Percentiles rank a stretch among this genome's conserved stretches.
Conservation (phyloP, 2,888 invertebrate genomes). For the Diploptera punctata region DNA sequence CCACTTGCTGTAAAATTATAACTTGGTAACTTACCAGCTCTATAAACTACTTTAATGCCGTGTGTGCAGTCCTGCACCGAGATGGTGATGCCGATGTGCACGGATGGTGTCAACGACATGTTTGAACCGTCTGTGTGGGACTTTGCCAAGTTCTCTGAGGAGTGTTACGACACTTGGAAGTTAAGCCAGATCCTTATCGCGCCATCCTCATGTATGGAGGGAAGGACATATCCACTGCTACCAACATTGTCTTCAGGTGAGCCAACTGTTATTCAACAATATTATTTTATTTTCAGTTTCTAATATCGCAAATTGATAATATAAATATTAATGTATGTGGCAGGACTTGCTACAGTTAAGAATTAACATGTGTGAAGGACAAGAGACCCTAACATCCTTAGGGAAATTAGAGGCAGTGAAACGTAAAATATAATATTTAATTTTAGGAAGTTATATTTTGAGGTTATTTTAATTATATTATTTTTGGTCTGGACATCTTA, state of each 20-base stretch:
- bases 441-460: too few species aligned
- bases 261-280: too few species aligned
- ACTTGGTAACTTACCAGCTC: not conserved
- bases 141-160: slow-evolving; percentile 65
- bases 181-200: slow-evolving; percentile 69
- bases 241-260: slow-evolving; percentile 66
- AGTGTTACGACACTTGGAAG: slow-evolving; percentile 73
- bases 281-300: too few species aligned
- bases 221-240: slow-evolving; percentile 65
- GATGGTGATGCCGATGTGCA: slow-evolving; percentile 96
- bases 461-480: too few species aligned
- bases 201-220: slow-evolving; percentile 84
- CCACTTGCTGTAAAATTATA: not conserved
- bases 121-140: slow-evolving; percentile 82
- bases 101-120: slow-evolving; percentile 79
- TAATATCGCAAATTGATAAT: too few species aligned
- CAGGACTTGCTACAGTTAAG: too few species aligned
- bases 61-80: slow-evolving; percentile 84
- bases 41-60: not conserved
- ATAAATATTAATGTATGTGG: too few species aligned
- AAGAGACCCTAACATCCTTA: too few species aligned
- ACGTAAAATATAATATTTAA: too few species aligned
- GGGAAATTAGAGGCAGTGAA: too few species aligned
- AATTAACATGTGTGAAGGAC: too few species aligned
- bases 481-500: too few species aligned